Evolutionary conservation across 2,113 vertebrate species (phyloP).

Genomic region (Mixornis gularis): DNA sequence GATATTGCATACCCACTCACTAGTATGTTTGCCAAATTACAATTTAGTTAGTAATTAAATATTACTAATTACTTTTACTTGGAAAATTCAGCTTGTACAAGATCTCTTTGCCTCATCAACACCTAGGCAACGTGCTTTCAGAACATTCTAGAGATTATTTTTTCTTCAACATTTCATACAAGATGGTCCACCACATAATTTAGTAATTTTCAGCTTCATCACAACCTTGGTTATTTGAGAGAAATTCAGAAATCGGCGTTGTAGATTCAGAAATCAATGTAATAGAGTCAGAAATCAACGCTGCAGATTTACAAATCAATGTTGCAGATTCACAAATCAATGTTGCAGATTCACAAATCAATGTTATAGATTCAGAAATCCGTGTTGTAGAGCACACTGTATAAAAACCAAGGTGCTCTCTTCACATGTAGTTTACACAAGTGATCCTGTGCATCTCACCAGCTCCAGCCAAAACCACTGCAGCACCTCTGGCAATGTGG

Average conservation of each 20-base stretch:
- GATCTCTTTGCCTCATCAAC: neutral
- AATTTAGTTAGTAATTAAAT: neutral
- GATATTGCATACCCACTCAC: fast-evolving
- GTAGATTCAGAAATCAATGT: neutral
- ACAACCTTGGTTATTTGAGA: neutral
- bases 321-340: neutral
- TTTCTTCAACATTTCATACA: neutral
- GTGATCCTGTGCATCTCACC: neutral
- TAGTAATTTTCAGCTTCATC: neutral
- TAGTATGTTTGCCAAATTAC: neutral
- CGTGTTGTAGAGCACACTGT: neutral
- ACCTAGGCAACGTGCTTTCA: neutral
- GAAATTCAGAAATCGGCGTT: neutral
- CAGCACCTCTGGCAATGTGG: neutral
- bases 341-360: neutral
- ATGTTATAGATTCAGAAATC: neutral
- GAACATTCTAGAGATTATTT: neutral
- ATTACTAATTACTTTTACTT: neutral
- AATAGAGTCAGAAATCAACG: neutral
- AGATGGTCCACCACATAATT: neutral
- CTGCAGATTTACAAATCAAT: neutral
- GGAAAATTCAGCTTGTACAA: neutral
- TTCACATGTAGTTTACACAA: neutral
- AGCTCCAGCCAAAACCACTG: neutral
- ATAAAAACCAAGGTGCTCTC: neutral